These are phyloP conservation scores for Anneissia japonica DNA, from an alignment of 35 echinoderm and acorn worm genomes.

Conservation along the genomic window DNA sequence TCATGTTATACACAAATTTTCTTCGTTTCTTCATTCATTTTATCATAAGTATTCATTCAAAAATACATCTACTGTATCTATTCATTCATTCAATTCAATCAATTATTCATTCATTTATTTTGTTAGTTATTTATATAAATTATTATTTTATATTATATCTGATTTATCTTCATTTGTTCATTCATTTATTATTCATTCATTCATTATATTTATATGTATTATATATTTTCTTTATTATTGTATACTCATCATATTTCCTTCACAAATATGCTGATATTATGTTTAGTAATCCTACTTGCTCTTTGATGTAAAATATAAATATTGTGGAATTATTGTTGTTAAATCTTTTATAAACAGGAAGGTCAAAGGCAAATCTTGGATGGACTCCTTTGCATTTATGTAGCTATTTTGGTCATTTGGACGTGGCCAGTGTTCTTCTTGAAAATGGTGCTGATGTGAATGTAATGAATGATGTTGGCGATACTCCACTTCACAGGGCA, in stretches of 20 bases:
- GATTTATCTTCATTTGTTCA: no score
- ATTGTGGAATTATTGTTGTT: neutral
- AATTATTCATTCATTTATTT: no score
- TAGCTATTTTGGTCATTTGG: slow-evolving; percentile 86
- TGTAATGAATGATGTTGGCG: slow-evolving; percentile 62
- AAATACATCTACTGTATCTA: no score
- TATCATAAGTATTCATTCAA: no score
- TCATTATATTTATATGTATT: no score
- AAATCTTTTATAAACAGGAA: slow-evolving; percentile 31
- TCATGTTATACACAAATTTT: no score
- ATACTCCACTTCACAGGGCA: slow-evolving; percentile 86
- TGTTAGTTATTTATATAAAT: no score
- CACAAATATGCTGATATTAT: neutral
- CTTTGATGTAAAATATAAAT: neutral
- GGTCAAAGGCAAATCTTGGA: slow-evolving; percentile 76
- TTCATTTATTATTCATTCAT: no score
- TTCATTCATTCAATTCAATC: no score
- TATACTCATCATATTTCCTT: neutral
- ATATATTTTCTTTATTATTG: neutral
- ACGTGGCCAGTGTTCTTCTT: slow-evolving; percentile 53
- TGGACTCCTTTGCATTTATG: slow-evolving; percentile 86
- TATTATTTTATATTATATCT: no score
- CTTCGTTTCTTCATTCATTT: no score
- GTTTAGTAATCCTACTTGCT: neutral
- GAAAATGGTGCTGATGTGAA: slow-evolving; percentile 61